These are phyloP conservation scores for Tenualosa thibaudeaui DNA, from an alignment of 2,797 vertebrate genomes.

Conservation along the genomic window DNA sequence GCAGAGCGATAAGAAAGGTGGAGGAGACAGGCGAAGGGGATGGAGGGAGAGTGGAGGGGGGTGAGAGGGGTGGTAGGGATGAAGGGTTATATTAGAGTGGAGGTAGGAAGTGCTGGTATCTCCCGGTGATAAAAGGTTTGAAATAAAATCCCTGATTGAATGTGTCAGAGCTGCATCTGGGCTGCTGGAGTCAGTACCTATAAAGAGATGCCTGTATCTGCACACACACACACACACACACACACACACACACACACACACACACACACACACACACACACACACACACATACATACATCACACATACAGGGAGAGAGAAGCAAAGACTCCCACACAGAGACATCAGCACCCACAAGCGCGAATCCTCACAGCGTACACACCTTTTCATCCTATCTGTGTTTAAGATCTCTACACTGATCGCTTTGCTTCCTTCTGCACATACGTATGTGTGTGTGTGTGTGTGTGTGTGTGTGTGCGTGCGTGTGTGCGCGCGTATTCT, in stretches of 20 bases:
- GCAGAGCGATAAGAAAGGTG: constrained; percentile 40
- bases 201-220: constrained; percentile 45
- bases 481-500: neutral
- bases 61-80: constrained; percentile 56
- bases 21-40: constrained; percentile 46
- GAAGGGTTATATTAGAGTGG: constrained; percentile 66
- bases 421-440: constrained; percentile 18
- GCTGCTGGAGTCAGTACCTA: constrained; percentile 47
- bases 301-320: neutral
- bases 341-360: neutral
- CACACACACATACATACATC: constrained; percentile 31
- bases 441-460: neutral
- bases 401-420: constrained; percentile 35
- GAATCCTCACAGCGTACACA: constrained; percentile 5
- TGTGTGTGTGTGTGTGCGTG: constrained; percentile 26
- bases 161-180: constrained; percentile 60
- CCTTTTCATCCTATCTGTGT: constrained; percentile 28
- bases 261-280: constrained; percentile 33
- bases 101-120: constrained; percentile 8
- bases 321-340: neutral
- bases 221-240: constrained; percentile 51
- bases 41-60: constrained; percentile 24
- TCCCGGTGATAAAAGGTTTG: constrained; percentile 26
- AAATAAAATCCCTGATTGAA: constrained; percentile 46
- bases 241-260: constrained; percentile 8